Evolutionary conservation across 2,888 invertebrate species (phyloP).

Genomic region (Drosophila fulvimacula): DNA sequence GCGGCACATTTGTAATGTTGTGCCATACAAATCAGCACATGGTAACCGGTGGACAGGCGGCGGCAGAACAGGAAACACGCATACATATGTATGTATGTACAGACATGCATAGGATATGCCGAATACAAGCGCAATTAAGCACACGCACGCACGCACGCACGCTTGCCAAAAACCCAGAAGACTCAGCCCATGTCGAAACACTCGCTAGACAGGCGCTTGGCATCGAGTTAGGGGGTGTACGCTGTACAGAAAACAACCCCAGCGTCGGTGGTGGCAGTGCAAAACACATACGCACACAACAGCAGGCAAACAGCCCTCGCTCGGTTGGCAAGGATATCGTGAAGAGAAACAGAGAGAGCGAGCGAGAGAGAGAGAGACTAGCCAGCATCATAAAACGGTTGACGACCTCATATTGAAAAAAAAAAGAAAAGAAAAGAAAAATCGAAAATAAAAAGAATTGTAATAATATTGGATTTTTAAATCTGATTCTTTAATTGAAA

Average conservation of each 20-base stretch:
- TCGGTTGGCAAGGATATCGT: constrained; percentile 40
- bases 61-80: constrained; percentile 50
- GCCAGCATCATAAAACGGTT: constrained; percentile 69
- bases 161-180: constrained; percentile 43
- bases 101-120: constrained; percentile 18
- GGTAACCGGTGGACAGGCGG: constrained; percentile 51
- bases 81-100: background rate
- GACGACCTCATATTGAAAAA: constrained; percentile 58
- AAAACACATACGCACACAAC: constrained; percentile 32
- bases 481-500: constrained; percentile 8
- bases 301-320: constrained; percentile 46
- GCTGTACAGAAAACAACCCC: constrained; percentile 63
- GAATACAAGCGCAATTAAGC: constrained; percentile 71
- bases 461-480: background rate
- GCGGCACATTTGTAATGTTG: constrained; percentile 55
- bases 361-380: constrained; percentile 10
- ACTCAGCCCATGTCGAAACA: constrained; percentile 17
- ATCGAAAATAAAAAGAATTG: background rate
- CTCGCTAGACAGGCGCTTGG: constrained; percentile 22
- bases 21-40: constrained; percentile 71
- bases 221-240: constrained; percentile 53
- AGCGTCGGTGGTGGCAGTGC: constrained; percentile 67
- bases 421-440: constrained; percentile 3
- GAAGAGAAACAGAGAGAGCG: constrained; percentile 9
- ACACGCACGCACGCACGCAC: constrained; percentile 55